phyloP scores from a whole-genome alignment of 2,888 invertebrate species.

The Campoplex capitator region DNA sequence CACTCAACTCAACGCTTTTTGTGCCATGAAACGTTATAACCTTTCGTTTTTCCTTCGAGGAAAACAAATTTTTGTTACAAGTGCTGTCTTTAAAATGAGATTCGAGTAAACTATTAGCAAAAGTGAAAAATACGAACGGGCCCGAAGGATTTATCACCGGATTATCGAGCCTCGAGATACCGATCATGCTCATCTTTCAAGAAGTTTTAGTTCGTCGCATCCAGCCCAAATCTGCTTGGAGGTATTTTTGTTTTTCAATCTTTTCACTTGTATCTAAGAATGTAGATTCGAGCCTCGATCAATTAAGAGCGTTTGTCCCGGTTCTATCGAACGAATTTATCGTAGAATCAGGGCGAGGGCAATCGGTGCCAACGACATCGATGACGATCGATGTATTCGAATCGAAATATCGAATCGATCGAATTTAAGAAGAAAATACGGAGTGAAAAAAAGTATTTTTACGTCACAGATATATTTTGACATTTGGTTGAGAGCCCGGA shows the following conservation, averaged over 20 bases:
- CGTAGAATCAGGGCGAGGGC: neutral
- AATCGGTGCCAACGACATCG: too few relatives aligned
- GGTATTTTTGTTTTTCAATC: slow-evolving; percentile 64
- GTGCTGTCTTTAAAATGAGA: neutral
- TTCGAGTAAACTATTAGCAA: neutral
- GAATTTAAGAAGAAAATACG: too few relatives aligned
- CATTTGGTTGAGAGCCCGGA: neutral
- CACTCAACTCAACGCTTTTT: neutral
- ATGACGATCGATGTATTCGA: too few relatives aligned
- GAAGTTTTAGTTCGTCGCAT: slow-evolving; percentile 73
- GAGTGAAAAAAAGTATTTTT: too few relatives aligned
- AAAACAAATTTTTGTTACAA: neutral
- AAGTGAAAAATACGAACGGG: neutral
- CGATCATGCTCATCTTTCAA: slow-evolving; percentile 72
- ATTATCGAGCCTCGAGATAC: neutral
- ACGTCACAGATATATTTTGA: too few relatives aligned
- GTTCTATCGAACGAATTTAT: neutral
- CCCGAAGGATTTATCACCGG: neutral
- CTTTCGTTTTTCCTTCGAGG: neutral
- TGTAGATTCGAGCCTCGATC: neutral
- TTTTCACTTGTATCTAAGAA: neutral
- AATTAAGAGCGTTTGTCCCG: neutral
- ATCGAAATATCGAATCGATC: too few relatives aligned
- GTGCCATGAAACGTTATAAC: slow-evolving; percentile 26
- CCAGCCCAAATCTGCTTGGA: slow-evolving; percentile 69